phyloP scores from a whole-genome alignment of 2,888 invertebrate species.

The Hirtodrosophila confusa region DNA sequence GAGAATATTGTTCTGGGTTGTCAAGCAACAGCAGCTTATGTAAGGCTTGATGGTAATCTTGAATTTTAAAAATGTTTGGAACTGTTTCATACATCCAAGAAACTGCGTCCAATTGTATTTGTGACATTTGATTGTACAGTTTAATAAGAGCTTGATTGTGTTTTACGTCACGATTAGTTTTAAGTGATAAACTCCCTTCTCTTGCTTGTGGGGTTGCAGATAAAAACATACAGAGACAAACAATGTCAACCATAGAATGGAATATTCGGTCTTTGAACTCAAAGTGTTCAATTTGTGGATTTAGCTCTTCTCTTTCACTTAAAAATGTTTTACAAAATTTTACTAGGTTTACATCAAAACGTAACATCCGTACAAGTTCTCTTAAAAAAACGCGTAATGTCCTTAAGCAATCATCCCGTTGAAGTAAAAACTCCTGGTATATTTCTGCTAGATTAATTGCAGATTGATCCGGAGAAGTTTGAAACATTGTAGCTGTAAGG shows the following conservation, averaged over 20 bases:
- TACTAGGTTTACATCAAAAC: conserved; percentile 92
- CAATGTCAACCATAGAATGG: conserved; percentile 91
- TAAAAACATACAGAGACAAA: conserved; percentile 93
- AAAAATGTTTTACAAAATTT: conserved; percentile 92
- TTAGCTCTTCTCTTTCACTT: conserved; percentile 86
- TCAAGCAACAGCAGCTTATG: conserved; percentile 93
- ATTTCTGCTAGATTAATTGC: conserved; percentile 93
- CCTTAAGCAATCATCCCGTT: conserved; percentile 95
- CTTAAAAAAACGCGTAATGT: conserved; percentile 93
- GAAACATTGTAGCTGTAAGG: conserved; percentile 90
- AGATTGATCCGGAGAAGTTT: conserved; percentile 91
- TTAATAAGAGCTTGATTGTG: conserved; percentile 80
- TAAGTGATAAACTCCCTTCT: conserved; percentile 86
- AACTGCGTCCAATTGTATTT: conserved; percentile 93
- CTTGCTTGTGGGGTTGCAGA: conserved; percentile 89
- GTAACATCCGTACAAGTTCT: conserved; percentile 93
- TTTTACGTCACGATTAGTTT: conserved; percentile 85
- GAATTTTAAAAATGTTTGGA: conserved; percentile 89
- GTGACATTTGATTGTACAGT: conserved; percentile 85
- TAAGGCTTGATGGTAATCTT: conserved; percentile 90
- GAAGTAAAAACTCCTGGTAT: conserved; percentile 92
- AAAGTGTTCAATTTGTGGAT: conserved; percentile 86
- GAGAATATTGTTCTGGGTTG: conserved; percentile 91
- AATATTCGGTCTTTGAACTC: conserved; percentile 94
- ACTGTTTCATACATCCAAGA: conserved; percentile 95